Conservation (phyloP, 2,113 vertebrate species). For the Thoracochromis brauschi region DNA sequence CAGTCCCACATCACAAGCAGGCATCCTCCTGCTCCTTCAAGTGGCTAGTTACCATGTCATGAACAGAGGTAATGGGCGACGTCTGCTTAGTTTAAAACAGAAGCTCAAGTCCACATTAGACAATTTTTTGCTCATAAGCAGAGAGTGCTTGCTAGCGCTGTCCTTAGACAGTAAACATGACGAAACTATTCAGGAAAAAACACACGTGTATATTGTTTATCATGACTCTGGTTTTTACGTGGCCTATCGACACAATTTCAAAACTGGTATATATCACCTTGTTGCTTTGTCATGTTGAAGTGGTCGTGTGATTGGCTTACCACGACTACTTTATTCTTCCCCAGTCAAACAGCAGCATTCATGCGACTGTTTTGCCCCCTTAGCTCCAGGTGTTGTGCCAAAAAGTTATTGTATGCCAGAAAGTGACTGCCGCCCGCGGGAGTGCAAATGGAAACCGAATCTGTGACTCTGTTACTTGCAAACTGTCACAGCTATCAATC, state of each 20-base stretch:
- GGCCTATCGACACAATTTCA: fast-evolving
- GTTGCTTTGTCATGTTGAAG: fast-evolving
- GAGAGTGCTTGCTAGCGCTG: too few species aligned
- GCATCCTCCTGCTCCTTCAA: not conserved
- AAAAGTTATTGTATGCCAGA: not conserved
- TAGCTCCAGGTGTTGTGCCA: not conserved
- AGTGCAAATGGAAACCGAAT: not conserved
- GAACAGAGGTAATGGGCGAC: not conserved
- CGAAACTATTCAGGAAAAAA: fast-evolving
- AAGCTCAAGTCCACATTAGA: not conserved
- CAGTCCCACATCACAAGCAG: not conserved
- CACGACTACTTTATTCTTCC: not conserved
- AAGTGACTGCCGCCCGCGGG: not conserved
- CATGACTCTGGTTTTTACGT: not conserved
- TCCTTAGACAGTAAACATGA: too few species aligned
- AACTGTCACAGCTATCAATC: not conserved
- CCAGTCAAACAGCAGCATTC: not conserved
- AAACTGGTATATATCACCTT: not conserved
- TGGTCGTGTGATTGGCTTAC: not conserved
- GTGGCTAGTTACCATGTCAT: not conserved
- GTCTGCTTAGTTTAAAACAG: not conserved
- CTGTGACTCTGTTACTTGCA: not conserved
- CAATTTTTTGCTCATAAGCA: too few species aligned
- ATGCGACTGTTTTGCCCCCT: not conserved
- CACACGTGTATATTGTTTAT: fast-evolving